Evolutionary conservation across 2,888 invertebrate genomes (phyloP), one percentile per base, ranked within the genome.

Genomic region (Axea sp.): DNA sequence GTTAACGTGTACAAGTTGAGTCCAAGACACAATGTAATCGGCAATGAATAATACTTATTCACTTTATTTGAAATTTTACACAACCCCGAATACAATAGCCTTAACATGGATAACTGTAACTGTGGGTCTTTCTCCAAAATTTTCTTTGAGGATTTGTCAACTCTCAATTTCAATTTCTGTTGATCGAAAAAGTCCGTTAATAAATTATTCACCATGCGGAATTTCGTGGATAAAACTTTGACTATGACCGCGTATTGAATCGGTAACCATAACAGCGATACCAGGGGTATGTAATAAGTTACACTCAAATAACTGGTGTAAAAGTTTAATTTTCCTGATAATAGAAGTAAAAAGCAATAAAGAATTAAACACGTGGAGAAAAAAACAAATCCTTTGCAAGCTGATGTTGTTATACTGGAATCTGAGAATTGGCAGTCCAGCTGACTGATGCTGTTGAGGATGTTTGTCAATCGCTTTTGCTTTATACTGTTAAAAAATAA

Each of bases 231-330:
- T 17, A 64, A 11, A 1, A 64, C 3, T 3, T 53, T 53, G 2
- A 64, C 26, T 6, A 64, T 7, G 0, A 53, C 2, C 0, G 43
- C 53, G 26, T 64, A 64, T 6, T 64, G 64, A 1, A 64, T 17
- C 1, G 64, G 64, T 1, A 64, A 9, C 64, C 64, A 64, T 17
- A 64, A 14, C 3, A 53, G 15, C 0, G 43, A n/a, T 4, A 51
- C 12, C 8, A 64, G 5, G 1, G 64, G 64, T 0, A 64, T 14
- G 7, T 64, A 64, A 17, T 64, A 64, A 1, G 35, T 1, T 3
- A 53, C 53, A 2, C 12, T 17, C 6, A 14, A 0, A n/a, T 17
- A 24, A 26, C n/a, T 35, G 9, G 12, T n/a, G 8, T 64, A 64
- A 28, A 65, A 55, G n/a, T 47, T 55, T 0, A 39, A 0, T 5